Conservation (phyloP, 2,888 invertebrate genomes). For the Polylopha cassiicola region DNA sequence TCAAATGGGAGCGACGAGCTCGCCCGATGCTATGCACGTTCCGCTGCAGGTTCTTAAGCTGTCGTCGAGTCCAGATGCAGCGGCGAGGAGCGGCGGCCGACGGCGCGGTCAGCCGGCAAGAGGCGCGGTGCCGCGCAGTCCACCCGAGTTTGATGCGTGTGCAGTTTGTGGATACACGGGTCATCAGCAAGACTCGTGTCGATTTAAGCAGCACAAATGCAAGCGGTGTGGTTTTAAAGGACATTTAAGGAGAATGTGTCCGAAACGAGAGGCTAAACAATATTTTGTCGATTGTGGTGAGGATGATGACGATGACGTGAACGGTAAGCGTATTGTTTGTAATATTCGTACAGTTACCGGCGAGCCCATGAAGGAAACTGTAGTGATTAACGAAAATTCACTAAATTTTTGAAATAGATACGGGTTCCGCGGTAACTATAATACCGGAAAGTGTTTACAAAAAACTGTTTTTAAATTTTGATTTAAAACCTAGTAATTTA, state of each 20-base stretch:
- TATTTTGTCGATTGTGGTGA: neutral
- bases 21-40: no score
- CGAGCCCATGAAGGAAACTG: neutral
- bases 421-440: conserved; percentile 1
- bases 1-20: neutral
- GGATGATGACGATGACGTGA: neutral
- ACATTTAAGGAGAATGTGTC: neutral
- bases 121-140: neutral
- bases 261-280: neutral
- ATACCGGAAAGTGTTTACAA: conserved; percentile 3
- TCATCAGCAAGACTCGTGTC: neutral
- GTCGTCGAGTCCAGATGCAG: conserved; percentile 4
- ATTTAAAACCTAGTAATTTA: conserved; percentile 3
- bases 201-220: neutral
- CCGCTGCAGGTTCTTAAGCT: neutral
- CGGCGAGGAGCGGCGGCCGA: neutral
- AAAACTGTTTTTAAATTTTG: neutral
- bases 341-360: conserved; percentile 3
- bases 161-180: conserved; percentile 4
- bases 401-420: conserved; percentile 1
- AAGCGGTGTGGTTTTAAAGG: neutral
- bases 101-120: neutral
- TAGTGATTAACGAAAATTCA: neutral
- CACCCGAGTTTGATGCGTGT: neutral
- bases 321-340: neutral